Conservation (phyloP, 2,797 vertebrate genomes). For the Tiaroga cobitis region DNA sequence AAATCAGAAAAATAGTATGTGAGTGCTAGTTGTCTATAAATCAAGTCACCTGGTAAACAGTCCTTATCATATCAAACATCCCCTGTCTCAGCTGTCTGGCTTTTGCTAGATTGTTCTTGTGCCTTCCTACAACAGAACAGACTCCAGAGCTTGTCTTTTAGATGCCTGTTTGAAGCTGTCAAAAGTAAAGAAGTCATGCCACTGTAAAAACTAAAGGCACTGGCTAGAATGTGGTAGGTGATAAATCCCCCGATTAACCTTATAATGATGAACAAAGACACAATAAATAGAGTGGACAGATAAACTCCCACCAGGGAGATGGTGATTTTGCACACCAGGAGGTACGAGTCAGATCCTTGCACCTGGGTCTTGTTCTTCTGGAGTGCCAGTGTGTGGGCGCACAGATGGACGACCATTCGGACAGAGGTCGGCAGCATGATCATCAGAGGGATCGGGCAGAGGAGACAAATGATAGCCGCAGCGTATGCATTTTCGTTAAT, state of each 20-base stretch:
- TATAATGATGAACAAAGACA: constrained; percentile 36
- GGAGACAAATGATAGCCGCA: constrained; percentile 24
- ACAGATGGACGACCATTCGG: constrained; percentile 58
- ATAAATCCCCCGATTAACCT: neutral
- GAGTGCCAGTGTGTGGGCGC: constrained; percentile 51
- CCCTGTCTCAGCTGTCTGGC: constrained; percentile 28
- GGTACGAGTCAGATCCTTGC: constrained; percentile 58
- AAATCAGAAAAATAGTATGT: neutral
- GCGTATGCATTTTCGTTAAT: constrained; percentile 24
- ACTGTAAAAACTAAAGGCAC: constrained; percentile 54
- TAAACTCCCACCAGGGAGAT: constrained; percentile 59
- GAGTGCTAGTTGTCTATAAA: neutral
- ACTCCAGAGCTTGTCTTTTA: constrained; percentile 54
- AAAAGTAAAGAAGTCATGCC: constrained; percentile 52
- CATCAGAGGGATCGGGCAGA: constrained; percentile 54
- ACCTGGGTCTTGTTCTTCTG: constrained; percentile 54
- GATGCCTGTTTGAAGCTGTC: constrained; percentile 55
- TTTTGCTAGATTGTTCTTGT: constrained; percentile 19
- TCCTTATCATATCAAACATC: constrained; percentile 1
- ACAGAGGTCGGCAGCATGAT: constrained; percentile 60
- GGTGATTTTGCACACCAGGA: constrained; percentile 60
- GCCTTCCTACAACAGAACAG: constrained; percentile 48
- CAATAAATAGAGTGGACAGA: constrained; percentile 42
- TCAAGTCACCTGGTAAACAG: neutral
- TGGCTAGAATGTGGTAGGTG: neutral